Conservation (phyloP, 1,140 invertebrate species). For the Rhagoletis zephyria region DNA sequence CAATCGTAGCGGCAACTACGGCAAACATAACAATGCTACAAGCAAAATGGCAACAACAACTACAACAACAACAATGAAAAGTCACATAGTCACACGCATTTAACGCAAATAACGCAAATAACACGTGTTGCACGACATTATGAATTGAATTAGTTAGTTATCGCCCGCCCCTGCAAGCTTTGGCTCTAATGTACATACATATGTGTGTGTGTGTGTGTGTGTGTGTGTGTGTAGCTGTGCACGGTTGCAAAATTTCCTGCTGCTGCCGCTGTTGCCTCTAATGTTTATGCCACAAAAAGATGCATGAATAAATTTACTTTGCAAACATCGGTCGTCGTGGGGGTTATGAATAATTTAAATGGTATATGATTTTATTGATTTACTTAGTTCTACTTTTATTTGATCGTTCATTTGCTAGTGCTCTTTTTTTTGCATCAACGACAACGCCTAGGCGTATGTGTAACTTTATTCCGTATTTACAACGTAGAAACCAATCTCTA, state of each 20-base stretch:
- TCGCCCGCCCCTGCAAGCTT: background rate
- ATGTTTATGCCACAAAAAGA: slow-evolving; percentile 46
- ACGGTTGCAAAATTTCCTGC: too few relatives aligned
- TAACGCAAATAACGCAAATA: slow-evolving; percentile 41
- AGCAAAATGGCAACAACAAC: background rate
- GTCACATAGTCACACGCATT: background rate
- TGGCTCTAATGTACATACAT: background rate
- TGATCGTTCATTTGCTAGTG: background rate
- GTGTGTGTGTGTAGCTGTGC: background rate
- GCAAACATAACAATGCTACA: slow-evolving; percentile 1
- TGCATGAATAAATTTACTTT: slow-evolving; percentile 40
- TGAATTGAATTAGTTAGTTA: slow-evolving; percentile 50
- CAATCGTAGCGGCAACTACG: background rate
- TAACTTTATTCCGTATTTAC: background rate
- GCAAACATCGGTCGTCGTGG: background rate
- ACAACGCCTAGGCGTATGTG: background rate
- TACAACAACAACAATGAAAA: background rate
- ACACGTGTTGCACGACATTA: slow-evolving; percentile 50
- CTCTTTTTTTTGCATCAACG: background rate
- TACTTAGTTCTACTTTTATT: slow-evolving; percentile 16
- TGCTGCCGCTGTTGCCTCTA: background rate
- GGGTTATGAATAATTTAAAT: slow-evolving; percentile 32
- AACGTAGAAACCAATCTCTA: too few relatives aligned
- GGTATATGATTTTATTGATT: slow-evolving; percentile 44
- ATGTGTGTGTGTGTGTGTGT: background rate